phyloP scores from a whole-genome alignment of 2,888 invertebrate genomes.

The Antheraea assamensis region DNA sequence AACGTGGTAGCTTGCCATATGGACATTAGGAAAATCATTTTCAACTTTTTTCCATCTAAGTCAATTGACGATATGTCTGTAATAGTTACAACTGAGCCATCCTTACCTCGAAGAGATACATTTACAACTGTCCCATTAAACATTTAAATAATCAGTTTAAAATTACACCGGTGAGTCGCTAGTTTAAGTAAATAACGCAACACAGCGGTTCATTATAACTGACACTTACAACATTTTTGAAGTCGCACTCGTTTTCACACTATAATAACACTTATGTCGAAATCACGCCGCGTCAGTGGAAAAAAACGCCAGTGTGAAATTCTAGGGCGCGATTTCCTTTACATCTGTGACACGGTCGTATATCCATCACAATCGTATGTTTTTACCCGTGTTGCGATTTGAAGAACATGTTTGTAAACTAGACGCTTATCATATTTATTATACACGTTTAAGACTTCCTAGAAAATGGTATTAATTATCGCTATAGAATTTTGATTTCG shows the following conservation, averaged over 20 bases:
- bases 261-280: constrained; percentile 18
- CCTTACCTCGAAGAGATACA: neutral
- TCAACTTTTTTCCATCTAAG: no score
- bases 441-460: neutral
- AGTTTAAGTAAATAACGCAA: neutral
- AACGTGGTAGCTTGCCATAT: no score
- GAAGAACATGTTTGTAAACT: neutral
- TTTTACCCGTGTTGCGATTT: neutral
- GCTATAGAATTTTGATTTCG: no score
- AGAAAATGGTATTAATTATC: no score
- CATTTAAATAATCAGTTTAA: neutral
- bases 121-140: neutral
- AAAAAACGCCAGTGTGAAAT: constrained; percentile 55
- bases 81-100: neutral
- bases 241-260: constrained; percentile 19
- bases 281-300: constrained; percentile 38
- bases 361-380: neutral
- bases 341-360: constrained; percentile 26
- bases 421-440: neutral
- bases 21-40: no score
- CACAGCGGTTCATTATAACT: neutral
- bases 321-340: constrained; percentile 63
- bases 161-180: neutral
- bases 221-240: constrained; percentile 11
- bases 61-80: no score